Evolutionary conservation across 2,797 vertebrate genomes (phyloP).

Genomic region (Masticophis lateralis): DNA sequence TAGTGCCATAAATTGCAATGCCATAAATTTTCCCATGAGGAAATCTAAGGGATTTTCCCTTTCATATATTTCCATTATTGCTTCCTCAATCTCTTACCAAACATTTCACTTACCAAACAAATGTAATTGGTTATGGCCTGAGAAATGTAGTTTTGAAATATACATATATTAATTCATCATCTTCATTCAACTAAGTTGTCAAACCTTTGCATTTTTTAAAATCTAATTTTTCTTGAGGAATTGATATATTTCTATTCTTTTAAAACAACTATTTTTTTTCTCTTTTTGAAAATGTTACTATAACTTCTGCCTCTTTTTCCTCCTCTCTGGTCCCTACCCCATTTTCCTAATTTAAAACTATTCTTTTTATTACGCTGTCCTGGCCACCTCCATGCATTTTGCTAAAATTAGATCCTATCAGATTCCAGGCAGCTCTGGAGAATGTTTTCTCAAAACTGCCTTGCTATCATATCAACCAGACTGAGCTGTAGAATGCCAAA

Average conservation of each 20-base stretch:
- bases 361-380: neutral
- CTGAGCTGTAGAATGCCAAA: neutral
- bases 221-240: neutral
- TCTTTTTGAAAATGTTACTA: neutral
- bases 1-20: neutral
- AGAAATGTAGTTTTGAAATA: neutral
- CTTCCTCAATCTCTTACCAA: slow-evolving; percentile 14
- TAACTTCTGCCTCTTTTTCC: neutral
- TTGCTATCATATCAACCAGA: neutral
- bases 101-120: neutral
- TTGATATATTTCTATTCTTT: neutral
- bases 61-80: neutral
- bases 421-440: neutral
- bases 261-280: neutral
- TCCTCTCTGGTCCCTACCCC: neutral
- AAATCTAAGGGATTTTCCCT: slow-evolving; percentile 15
- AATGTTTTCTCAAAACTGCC: neutral
- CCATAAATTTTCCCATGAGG: neutral
- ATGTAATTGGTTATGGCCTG: neutral
- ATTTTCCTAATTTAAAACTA: neutral
- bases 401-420: neutral
- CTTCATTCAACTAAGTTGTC: neutral
- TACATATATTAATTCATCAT: neutral
- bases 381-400: neutral
- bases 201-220: neutral